Conservation (phyloP, 2,797 vertebrate species). For the Malacoraja senta region DNA sequence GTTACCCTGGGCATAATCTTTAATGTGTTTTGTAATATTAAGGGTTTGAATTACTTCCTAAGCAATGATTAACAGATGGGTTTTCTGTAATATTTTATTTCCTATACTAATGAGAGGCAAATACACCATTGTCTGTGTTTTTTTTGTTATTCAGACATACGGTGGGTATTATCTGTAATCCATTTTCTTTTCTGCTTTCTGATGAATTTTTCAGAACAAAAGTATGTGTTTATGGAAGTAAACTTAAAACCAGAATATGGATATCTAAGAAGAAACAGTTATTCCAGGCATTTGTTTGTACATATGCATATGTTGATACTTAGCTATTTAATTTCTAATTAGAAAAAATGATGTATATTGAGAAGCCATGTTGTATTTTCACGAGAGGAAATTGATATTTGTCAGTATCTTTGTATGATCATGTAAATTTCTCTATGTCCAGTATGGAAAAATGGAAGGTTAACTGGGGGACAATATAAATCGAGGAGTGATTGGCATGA, state of each 20-base stretch:
- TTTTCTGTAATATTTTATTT: slow-evolving; percentile 37
- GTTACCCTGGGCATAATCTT: slow-evolving; percentile 28
- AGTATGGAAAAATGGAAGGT: background rate
- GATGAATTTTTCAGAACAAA: background rate
- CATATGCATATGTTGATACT: too few relatives aligned
- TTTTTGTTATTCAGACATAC: slow-evolving; percentile 20
- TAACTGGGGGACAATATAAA: background rate
- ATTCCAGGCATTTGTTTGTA: background rate
- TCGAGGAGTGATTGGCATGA: background rate
- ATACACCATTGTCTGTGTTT: slow-evolving; percentile 8
- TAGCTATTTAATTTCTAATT: background rate
- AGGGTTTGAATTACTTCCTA: slow-evolving; percentile 33
- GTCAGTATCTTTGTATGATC: background rate
- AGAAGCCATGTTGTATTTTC: background rate
- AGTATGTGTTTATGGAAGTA: background rate
- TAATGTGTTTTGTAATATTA: slow-evolving; percentile 36
- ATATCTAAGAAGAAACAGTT: background rate
- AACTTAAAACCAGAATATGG: background rate
- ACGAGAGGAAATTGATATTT: background rate
- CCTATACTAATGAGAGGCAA: slow-evolving; percentile 35
- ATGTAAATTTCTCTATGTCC: background rate
- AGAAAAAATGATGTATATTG: background rate
- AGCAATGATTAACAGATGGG: slow-evolving; percentile 38
- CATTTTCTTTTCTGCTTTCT: background rate
- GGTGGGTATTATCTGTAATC: slow-evolving; percentile 4